These are phyloP conservation scores for Oscheius sp. DNA, from an alignment of 2,888 invertebrate genomes.

Conservation along the genomic window DNA sequence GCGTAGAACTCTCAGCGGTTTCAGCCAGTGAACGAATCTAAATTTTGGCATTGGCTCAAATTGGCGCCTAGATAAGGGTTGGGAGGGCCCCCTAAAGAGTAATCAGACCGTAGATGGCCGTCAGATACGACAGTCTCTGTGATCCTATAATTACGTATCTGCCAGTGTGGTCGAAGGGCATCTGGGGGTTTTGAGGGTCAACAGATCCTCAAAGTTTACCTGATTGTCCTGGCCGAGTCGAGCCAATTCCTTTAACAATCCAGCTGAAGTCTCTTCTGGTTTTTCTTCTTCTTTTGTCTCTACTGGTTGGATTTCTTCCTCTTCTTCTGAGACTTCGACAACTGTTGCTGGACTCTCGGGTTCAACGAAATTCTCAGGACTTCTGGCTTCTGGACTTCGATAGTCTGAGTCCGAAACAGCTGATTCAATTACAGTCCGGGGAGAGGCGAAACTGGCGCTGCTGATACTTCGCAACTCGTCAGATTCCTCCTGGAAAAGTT, in stretches of 20 bases:
- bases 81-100: neutral
- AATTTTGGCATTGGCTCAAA: neutral
- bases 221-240: conserved; percentile 41
- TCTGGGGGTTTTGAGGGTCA: neutral
- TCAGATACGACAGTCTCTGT: conserved; percentile 10
- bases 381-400: conserved; percentile 25
- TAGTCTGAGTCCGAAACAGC: conserved; percentile 27
- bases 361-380: conserved; percentile 20
- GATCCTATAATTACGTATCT: conserved; percentile 19
- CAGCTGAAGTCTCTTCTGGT: conserved; percentile 18
- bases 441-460: conserved; percentile 52
- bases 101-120: conserved; percentile 9
- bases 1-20: neutral
- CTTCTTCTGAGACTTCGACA: neutral
- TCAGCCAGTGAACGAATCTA: neutral
- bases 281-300: conserved; percentile 5
- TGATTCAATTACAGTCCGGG: conserved; percentile 51
- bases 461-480: conserved; percentile 54
- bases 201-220: conserved; percentile 20
- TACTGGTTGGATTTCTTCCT: neutral
- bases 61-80: neutral
- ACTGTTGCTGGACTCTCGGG: conserved; percentile 5
- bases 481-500: conserved; percentile 52
- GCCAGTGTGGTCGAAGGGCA: neutral
- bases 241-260: conserved; percentile 47